These are phyloP conservation scores for Sebastes kiyomatsui DNA, from an alignment of 2,797 vertebrate genomes.

Conservation along the genomic window DNA sequence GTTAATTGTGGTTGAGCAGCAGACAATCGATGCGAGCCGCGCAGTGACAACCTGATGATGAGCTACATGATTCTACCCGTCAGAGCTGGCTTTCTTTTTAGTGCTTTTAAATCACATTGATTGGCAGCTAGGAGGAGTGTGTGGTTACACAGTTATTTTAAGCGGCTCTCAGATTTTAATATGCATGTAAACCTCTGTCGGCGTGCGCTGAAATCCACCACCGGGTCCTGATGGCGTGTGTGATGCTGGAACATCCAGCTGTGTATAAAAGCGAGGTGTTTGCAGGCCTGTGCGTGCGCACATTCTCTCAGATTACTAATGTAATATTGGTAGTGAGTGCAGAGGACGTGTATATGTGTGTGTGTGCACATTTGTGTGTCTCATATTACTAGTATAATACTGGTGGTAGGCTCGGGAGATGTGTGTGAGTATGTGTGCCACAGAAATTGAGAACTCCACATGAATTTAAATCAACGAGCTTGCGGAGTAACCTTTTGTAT, in stretches of 20 bases:
- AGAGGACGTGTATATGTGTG: conserved; percentile 10
- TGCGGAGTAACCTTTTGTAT: conserved; percentile 90
- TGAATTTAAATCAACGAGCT: conserved; percentile 84
- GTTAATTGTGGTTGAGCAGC: conserved; percentile 69
- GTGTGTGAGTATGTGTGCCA: conserved; percentile 45
- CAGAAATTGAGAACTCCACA: conserved; percentile 69
- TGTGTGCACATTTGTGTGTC: conserved; percentile 51
- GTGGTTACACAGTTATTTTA: conserved; percentile 72
- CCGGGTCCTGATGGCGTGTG: conserved; percentile 15
- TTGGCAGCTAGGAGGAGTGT: conserved; percentile 60
- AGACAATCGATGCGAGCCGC: conserved; percentile 60
- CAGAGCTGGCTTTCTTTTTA: conserved; percentile 51
- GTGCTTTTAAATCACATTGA: conserved; percentile 69
- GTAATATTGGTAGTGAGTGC: conserved; percentile 50
- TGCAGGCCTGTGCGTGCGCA: conserved; percentile 13
- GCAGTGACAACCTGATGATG: conserved; percentile 72
- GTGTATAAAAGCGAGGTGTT: conserved; percentile 32
- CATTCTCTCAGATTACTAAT: conserved; percentile 67
- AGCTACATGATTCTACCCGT: conserved; percentile 49
- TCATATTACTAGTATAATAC: conserved; percentile 74
- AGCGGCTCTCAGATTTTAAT: conserved; percentile 65
- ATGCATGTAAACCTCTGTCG: conserved; percentile 56
- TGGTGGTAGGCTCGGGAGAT: conserved; percentile 54
- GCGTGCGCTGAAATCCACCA: conserved; percentile 22
- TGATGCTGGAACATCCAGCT: conserved; percentile 28